A percentile compares a stretch with the other conserved stretches of the same genome.
Evolutionary conservation across 2,113 vertebrate species (phyloP).

Genomic region (Nanorana parkeri): DNA sequence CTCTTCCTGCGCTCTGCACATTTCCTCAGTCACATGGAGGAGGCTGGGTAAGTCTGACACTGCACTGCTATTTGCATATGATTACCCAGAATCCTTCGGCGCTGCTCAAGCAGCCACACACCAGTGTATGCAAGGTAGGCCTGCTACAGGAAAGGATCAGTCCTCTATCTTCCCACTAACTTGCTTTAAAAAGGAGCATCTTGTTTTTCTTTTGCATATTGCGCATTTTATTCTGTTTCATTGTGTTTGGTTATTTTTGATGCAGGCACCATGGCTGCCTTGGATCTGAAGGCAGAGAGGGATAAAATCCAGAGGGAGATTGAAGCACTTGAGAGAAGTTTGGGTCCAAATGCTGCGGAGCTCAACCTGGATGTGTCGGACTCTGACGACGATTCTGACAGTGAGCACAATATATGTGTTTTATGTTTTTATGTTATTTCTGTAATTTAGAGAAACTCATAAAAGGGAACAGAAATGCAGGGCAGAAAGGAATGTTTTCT

Average conservation of each 20-base stretch:
- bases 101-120: neutral
- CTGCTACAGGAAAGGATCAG: neutral
- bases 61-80: constrained; percentile 34
- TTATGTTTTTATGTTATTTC: neutral
- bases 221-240: neutral
- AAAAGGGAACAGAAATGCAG: no score
- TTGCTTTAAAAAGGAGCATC: no score
- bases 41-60: neutral
- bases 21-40: neutral
- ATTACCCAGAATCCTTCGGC: constrained; percentile 31
- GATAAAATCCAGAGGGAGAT: constrained; percentile 77
- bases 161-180: neutral
- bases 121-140: no score
- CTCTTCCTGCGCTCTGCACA: neutral
- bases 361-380: constrained; percentile 7
- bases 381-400: constrained; percentile 59
- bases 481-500: no score
- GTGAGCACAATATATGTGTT: neutral
- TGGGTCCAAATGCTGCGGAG: constrained; percentile 59
- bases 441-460: neutral
- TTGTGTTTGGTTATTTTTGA: accelerated
- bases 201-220: neutral
- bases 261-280: constrained; percentile 33
- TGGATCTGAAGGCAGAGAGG: constrained; percentile 67
- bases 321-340: constrained; percentile 72